Evolutionary conservation across 2,888 invertebrate genomes (phyloP).

Genomic region (Synergus gifuensis): DNA sequence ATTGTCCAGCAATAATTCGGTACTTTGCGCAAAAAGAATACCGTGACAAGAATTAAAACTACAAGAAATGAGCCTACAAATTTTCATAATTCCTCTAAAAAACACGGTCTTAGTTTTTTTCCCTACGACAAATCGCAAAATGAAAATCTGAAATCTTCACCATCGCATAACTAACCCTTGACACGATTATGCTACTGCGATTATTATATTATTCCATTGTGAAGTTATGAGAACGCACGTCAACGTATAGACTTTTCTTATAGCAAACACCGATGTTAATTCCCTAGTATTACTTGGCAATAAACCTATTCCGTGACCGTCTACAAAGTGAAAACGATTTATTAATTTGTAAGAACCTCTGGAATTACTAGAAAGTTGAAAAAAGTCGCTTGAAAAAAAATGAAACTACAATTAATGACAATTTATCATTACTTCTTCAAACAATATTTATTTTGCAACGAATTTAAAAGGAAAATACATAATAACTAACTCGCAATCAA

Average conservation of each 20-base stretch:
- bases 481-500: neutral
- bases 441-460: neutral
- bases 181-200: slow-evolving; percentile 32
- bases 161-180: slow-evolving; percentile 30
- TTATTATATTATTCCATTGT: slow-evolving; percentile 36
- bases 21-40: neutral
- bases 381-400: too few species aligned
- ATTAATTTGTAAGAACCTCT: slow-evolving; percentile 17
- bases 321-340: slow-evolving; percentile 24
- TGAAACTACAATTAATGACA: too few species aligned
- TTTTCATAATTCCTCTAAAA: neutral
- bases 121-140: slow-evolving; percentile 7
- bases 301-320: slow-evolving; percentile 32
- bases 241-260: slow-evolving; percentile 16
- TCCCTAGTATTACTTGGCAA: slow-evolving; percentile 15
- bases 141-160: slow-evolving; percentile 21
- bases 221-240: slow-evolving; percentile 32
- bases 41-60: neutral
- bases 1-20: neutral
- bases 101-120: neutral
- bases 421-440: neutral
- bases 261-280: slow-evolving; percentile 19
- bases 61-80: neutral
- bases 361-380: slow-evolving; percentile 4
- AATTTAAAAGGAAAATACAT: neutral